Percentiles rank a stretch among this genome's conserved stretches.
phyloP scores from a whole-genome alignment of 2,113 vertebrate species.

The Pachypanchax playfairii region DNA sequence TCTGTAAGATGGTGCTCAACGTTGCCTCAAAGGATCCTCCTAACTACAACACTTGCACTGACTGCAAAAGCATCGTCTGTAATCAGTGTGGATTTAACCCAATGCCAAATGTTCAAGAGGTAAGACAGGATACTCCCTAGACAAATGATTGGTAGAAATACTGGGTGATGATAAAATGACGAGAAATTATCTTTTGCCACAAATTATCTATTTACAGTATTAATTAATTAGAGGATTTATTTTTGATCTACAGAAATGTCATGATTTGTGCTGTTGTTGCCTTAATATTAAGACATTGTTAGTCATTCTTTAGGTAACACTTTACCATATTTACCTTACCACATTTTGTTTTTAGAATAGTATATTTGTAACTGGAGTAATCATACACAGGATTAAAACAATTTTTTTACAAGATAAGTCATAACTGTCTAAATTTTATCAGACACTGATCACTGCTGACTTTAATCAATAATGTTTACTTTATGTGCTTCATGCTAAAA shows the following conservation, averaged over 20 bases:
- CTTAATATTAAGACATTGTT: not conserved
- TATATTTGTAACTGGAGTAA: no score
- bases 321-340: no score
- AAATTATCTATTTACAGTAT: not conserved
- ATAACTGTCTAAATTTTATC: not conserved
- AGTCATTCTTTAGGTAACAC: not conserved
- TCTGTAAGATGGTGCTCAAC: conserved; percentile 89
- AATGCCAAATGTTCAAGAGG: conserved; percentile 85
- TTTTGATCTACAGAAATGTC: not conserved
- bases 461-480: not conserved
- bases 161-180: not conserved
- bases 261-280: not conserved
- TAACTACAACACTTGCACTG: conserved; percentile 92
- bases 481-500: not conserved
- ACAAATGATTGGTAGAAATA: not conserved
- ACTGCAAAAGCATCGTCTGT: conserved; percentile 91
- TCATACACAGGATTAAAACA: no score
- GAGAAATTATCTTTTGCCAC: not conserved
- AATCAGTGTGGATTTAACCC: conserved; percentile 98
- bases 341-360: not conserved
- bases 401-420: not conserved
- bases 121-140: conserved; percentile 51
- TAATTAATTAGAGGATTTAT: not conserved
- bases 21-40: conserved; percentile 82
- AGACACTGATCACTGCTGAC: not conserved